phyloP scores from a whole-genome alignment of 2,113 vertebrate species.

The Lonchura striata region DNA sequence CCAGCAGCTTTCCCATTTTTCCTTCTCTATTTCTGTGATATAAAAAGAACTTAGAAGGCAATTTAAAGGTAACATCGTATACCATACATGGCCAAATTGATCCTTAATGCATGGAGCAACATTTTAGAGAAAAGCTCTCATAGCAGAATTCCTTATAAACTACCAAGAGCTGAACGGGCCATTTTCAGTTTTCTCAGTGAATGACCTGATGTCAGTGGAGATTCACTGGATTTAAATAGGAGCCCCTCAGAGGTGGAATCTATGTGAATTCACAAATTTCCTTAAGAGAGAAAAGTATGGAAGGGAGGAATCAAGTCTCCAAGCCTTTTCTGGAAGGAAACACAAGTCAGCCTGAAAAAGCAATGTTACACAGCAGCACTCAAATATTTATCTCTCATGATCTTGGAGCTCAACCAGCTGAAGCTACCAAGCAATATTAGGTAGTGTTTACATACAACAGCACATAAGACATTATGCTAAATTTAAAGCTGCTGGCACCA shows the following conservation, averaged over 20 bases:
- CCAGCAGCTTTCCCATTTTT: neutral
- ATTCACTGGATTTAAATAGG: neutral
- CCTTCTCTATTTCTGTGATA: neutral
- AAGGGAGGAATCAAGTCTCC: neutral
- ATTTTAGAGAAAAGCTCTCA: neutral
- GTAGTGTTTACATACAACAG: neutral
- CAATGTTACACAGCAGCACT: neutral
- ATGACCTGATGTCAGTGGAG: neutral
- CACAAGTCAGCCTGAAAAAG: neutral
- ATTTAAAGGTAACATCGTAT: neutral
- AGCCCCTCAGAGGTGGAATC: neutral
- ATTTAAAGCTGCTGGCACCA: neutral
- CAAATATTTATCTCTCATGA: conserved; percentile 1
- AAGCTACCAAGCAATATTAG: neutral
- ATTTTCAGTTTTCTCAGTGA: neutral
- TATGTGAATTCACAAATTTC: neutral
- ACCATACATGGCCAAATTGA: neutral
- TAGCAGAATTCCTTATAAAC: neutral
- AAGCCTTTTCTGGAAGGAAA: neutral
- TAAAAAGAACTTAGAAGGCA: neutral
- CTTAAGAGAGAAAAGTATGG: neutral
- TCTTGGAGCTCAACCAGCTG: conserved; percentile 24
- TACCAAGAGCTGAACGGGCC: neutral
- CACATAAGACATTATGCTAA: neutral
- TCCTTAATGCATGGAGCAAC: neutral